phyloP scores from a whole-genome alignment of 2,888 invertebrate genomes.

The Malacosoma neustria region DNA sequence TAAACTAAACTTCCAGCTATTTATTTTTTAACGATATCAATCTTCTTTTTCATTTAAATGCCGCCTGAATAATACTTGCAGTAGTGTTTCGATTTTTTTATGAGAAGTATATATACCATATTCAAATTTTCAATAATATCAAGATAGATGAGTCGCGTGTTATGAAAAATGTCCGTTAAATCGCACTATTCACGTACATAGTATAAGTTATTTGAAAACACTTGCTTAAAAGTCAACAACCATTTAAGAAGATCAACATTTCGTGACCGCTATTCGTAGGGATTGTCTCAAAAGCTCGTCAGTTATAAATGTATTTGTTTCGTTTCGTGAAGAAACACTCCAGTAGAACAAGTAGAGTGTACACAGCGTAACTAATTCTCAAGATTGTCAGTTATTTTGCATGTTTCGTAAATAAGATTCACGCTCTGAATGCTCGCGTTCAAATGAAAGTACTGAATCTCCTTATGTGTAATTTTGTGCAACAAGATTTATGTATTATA shows the following conservation, averaged over 20 bases:
- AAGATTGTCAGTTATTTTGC: conserved; percentile 73
- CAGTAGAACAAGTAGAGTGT: conserved; percentile 58
- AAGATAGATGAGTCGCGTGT: no score
- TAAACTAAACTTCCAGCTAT: no score
- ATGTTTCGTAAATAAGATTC: conserved; percentile 72
- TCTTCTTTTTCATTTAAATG: no score
- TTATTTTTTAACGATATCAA: no score
- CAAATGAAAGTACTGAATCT: conserved; percentile 65
- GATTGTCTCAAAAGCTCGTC: conserved; percentile 5
- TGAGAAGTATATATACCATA: no score
- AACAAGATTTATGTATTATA: conserved; percentile 4
- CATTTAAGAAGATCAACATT: background rate
- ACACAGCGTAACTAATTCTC: conserved; percentile 70
- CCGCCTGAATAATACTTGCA: no score
- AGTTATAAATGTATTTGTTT: conserved; percentile 53
- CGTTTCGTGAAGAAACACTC: conserved; percentile 57
- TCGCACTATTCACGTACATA: no score
- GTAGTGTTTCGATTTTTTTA: no score
- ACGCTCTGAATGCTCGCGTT: conserved; percentile 64
- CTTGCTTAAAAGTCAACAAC: background rate
- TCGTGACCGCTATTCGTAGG: background rate
- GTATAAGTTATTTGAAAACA: no score
- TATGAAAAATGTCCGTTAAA: no score
- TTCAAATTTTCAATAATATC: no score
- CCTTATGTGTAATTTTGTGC: conserved; percentile 16